Evolutionary conservation across 2,888 invertebrate species (phyloP), one percentile per base, ranked within the genome.

Genomic region (Drosophila vallismaia): DNA sequence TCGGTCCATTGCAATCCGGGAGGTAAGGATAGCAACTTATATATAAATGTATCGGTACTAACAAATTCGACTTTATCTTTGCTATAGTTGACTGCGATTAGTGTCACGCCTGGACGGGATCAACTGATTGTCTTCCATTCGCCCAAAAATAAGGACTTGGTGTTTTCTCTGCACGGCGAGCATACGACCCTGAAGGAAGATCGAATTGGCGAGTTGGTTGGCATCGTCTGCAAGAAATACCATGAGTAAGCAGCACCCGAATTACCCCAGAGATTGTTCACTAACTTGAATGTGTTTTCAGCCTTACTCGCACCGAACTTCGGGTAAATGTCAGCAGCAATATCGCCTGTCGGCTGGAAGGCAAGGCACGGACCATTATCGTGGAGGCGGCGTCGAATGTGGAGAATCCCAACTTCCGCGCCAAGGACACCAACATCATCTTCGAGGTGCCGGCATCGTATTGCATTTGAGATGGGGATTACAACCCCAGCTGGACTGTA

Each of bases 101-200:
- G 97, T 81, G 94, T 98, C 29, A 97, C 96, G 88, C 95, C 97
- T 31, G 96, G 96, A 4, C 94, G 94, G 63, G 98, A 97, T 90
- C 98, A 98, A 90, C 93, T 99, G 73, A 94, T 97, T 67, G 95
- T 97, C 55, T 93, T 98, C 77, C 97, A 98, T 92, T 94, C 97
- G 50, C 95, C 95, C 52, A 94, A 95, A 12, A 96, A 97, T 59
- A 98, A 98, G 91, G 98, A 99, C 92, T 93, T 98, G 76, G 97
- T 98, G 38, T 93, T 97, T 78, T 96, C 97, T 0, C 93, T 98
- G 69, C 91, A 91, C 58, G 91, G 90, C 12, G 92, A 92, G 75
- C 74, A 88, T 49, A 74, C 79, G 10, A 88, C 89, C 8, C 79
- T 92, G 3, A 90, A 90, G 54, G 95, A 95, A 72, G 97, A 98